Evolutionary conservation across 37 sponge, comb jelly and placozoan genomes (phyloP).

Genomic region (Ephydatia muelleri): DNA sequence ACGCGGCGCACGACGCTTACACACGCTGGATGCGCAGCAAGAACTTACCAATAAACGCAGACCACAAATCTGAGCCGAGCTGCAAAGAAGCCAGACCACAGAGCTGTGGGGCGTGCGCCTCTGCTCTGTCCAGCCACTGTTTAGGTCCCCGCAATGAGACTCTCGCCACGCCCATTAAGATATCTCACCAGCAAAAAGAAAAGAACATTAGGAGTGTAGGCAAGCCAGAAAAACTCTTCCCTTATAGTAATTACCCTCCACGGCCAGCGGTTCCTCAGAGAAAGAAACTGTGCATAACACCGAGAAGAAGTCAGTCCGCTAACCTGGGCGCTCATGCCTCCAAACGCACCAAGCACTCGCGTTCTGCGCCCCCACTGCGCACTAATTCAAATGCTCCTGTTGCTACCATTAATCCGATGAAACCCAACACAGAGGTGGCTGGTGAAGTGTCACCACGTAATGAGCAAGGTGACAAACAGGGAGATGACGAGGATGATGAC

Average conservation of each 20-base stretch:
- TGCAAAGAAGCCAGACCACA: background rate
- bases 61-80: background rate
- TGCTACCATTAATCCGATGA: background rate
- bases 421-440: background rate
- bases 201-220: slow-evolving; percentile 34
- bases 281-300: background rate
- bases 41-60: background rate
- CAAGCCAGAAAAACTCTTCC: slow-evolving; percentile 67
- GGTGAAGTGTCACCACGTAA: background rate
- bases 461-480: background rate
- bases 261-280: slow-evolving; percentile 2
- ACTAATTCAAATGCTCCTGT: background rate
- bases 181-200: slow-evolving; percentile 26
- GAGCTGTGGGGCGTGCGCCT: background rate
- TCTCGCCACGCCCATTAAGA: slow-evolving; percentile 11
- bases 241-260: slow-evolving; percentile 66
- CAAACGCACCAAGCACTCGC: background rate
- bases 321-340: background rate
- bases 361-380: background rate
- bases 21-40: slow-evolving; percentile 42
- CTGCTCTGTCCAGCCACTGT: background rate
- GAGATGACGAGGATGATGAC: background rate
- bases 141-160: background rate
- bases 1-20: slow-evolving; percentile 43
- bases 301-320: background rate